Evolutionary conservation across 2,113 vertebrate species (phyloP).

Genomic region (Phaetusa simplex): DNA sequence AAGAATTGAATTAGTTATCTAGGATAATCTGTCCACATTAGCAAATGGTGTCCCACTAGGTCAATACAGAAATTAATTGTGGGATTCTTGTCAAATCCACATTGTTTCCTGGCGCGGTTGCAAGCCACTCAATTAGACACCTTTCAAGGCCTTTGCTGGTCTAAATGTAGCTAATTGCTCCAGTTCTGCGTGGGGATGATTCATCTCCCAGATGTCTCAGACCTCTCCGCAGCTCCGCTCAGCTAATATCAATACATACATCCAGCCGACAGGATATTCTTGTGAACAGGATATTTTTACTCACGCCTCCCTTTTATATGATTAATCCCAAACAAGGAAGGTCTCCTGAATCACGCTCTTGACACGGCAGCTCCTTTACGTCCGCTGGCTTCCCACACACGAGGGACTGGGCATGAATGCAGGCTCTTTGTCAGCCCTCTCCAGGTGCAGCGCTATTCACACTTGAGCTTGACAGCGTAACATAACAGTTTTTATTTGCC

Average conservation of each 20-base stretch:
- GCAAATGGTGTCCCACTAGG: slow-evolving; percentile 74
- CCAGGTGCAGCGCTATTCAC: slow-evolving; percentile 83
- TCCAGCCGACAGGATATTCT: slow-evolving; percentile 54
- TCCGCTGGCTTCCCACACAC: slow-evolving; percentile 75
- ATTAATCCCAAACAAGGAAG: slow-evolving; percentile 78
- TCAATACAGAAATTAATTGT: slow-evolving; percentile 77
- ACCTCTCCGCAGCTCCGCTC: slow-evolving; percentile 61
- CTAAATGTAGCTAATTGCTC: slow-evolving; percentile 81
- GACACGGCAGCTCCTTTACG: slow-evolving; percentile 66
- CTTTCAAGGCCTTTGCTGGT: slow-evolving; percentile 73
- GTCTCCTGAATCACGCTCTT: slow-evolving; percentile 72
- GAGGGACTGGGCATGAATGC: slow-evolving; percentile 76
- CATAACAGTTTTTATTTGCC: slow-evolving; percentile 70
- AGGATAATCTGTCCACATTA: slow-evolving; percentile 66
- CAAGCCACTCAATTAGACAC: slow-evolving; percentile 81
- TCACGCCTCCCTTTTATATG: slow-evolving; percentile 71
- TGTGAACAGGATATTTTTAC: slow-evolving; percentile 76
- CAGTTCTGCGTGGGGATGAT: slow-evolving; percentile 73
- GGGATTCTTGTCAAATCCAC: slow-evolving; percentile 74
- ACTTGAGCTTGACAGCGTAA: slow-evolving; percentile 73
- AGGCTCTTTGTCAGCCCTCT: slow-evolving; percentile 70
- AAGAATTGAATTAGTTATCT: slow-evolving; percentile 64
- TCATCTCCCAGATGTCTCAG: slow-evolving; percentile 79
- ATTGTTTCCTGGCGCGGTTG: slow-evolving; percentile 75
- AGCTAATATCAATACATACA: slow-evolving; percentile 56